A percentile compares a stretch with the other conserved stretches of the same genome.
Evolutionary conservation across 2,797 vertebrate species (phyloP).

Genomic region (Meda fulgida): DNA sequence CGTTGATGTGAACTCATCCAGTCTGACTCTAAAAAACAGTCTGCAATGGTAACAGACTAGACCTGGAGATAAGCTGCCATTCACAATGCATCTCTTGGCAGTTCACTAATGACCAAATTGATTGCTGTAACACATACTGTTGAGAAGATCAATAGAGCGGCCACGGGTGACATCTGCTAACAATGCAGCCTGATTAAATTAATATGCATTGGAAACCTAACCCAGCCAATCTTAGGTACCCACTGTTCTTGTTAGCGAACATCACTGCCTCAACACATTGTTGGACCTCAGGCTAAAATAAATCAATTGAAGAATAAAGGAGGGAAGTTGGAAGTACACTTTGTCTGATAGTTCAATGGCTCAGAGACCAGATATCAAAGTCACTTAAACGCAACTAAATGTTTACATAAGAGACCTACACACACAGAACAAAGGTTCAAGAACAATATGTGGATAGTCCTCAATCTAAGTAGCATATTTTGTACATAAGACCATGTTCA

Average conservation of each 20-base stretch:
- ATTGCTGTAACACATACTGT: conserved; percentile 73
- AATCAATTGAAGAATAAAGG: conserved; percentile 40
- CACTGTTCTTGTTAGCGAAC: conserved; percentile 54
- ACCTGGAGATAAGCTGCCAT: conserved; percentile 67
- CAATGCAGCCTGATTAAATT: conserved; percentile 76
- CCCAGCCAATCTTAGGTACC: conserved; percentile 59
- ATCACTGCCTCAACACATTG: conserved; percentile 47
- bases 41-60: conserved; percentile 50
- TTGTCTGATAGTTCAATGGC: conserved; percentile 11
- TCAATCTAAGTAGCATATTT: neutral
- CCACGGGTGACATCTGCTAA: conserved; percentile 76
- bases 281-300: conserved; percentile 42
- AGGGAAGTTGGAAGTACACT: conserved; percentile 19
- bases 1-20: conserved; percentile 10
- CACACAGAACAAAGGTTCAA: neutral
- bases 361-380: conserved; percentile 10
- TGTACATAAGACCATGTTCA: neutral
- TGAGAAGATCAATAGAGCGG: conserved; percentile 70
- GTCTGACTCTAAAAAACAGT: conserved; percentile 35
- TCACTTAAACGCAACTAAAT: conserved; percentile 8
- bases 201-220: conserved; percentile 71
- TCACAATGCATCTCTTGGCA: conserved; percentile 63
- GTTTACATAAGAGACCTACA: neutral
- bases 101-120: conserved; percentile 73
- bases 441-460: neutral